Evolutionary conservation across 2,113 vertebrate genomes (phyloP), one percentile per base, ranked within the genome.

Genomic region (Lipotes vexillifer): DNA sequence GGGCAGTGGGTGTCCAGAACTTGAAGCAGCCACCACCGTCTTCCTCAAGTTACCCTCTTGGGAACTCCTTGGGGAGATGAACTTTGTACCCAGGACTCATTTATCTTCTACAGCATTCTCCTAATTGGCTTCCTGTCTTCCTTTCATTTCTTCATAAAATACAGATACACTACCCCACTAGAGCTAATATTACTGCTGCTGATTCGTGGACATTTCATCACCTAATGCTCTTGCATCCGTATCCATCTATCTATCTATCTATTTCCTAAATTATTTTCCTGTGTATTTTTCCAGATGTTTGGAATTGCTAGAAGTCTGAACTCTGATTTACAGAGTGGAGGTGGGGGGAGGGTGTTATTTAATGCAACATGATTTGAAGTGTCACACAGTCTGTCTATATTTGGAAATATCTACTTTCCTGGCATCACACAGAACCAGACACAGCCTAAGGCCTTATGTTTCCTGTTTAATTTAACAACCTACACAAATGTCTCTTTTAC

Each of bases 391-490:
- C 93, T 95, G 90, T 96, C 93, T 93, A 68, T 96, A 96, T 97
- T 95, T 93, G 94, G 96, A 92, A 94, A 92, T 80, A 95, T 83
- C 96, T 97, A 55, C 63, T 90, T 49, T 89, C 87, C 80, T 93
- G 72, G 69, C 59, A 55, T 93, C 63, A 52, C 69, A n/a, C 83
- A 84, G 87, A 93, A 93, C 87, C 84, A 97, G 95, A 96, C 95
- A 97, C 92, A 94, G 83, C 74, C 96, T 61, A 84, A 88, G 94
- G 97, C 95, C 92, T 97, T 75, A 25, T 97, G 94, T 96, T 94
- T 97, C 96, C 92, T 96, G 57, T 96, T 92, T 96, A 95, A 93
- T 90, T 93, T 93, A 97, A 95, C 89, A 97, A 97, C 97, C 74
- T 97, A 90, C 80, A 90, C 75, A 95, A 96, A 95, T 88, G 75